A percentile compares a stretch with the other conserved stretches of the same genome.
These are phyloP conservation scores for Drosophila prosaltans DNA, from an alignment of 1,140 invertebrate genomes.

Conservation along the genomic window DNA sequence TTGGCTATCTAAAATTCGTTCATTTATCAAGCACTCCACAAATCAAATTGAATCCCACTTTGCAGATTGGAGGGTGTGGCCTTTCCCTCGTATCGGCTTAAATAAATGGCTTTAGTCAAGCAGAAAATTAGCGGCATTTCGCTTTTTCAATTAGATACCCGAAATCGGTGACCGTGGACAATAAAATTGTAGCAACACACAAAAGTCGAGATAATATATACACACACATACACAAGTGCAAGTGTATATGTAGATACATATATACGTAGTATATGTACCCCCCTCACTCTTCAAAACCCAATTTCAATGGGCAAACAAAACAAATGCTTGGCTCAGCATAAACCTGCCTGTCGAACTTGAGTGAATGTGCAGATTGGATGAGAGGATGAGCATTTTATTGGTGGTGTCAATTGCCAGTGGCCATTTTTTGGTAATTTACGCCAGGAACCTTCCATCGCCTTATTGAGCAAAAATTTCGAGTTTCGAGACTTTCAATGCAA, in stretches of 20 bases:
- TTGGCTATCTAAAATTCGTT: not conserved
- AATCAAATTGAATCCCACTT: slow-evolving; percentile 32
- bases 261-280: not conserved
- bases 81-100: slow-evolving; percentile 44
- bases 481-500: slow-evolving; percentile 70
- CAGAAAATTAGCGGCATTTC: slow-evolving; percentile 69
- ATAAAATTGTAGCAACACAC: slow-evolving; percentile 34
- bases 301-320: slow-evolving; percentile 57
- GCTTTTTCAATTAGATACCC: slow-evolving; percentile 56
- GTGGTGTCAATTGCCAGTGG: slow-evolving; percentile 80
- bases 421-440: slow-evolving; percentile 79
- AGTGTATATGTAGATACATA: too few species aligned
- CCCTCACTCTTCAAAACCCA: slow-evolving; percentile 5
- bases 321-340: slow-evolving; percentile 68
- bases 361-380: slow-evolving; percentile 45
- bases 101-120: slow-evolving; percentile 64
- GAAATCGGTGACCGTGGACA: slow-evolving; percentile 31
- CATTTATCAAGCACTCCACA: slow-evolving; percentile 30
- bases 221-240: not conserved
- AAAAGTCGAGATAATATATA: slow-evolving; percentile 36
- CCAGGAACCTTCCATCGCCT: slow-evolving; percentile 42
- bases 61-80: slow-evolving; percentile 14
- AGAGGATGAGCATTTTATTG: slow-evolving; percentile 40
- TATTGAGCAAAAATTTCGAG: slow-evolving; percentile 67
- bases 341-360: slow-evolving; percentile 64